phyloP scores from a whole-genome alignment of 2,888 invertebrate genomes.

The Drosophila meridionalis region DNA sequence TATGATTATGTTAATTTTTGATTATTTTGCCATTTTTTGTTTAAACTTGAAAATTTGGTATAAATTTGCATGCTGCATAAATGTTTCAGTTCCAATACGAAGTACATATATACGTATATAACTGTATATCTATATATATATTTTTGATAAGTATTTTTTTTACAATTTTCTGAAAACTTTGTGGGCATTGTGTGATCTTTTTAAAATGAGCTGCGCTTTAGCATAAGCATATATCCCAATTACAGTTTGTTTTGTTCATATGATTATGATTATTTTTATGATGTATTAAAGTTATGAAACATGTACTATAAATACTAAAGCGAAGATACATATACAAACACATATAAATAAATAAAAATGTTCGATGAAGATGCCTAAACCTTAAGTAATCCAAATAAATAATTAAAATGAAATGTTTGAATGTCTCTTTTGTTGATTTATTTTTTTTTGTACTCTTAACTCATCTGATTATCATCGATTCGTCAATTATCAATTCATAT shows the following conservation, averaged over 20 bases:
- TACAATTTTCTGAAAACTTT: conserved; percentile 52
- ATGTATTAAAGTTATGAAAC: conserved; percentile 78
- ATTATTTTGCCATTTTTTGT: conserved; percentile 65
- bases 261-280: conserved; percentile 76
- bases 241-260: conserved; percentile 78
- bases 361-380: conserved; percentile 69
- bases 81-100: conserved; percentile 48
- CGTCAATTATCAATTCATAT: conserved; percentile 54
- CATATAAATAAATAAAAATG: conserved; percentile 50
- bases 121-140: conserved; percentile 32
- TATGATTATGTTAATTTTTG: conserved; percentile 38
- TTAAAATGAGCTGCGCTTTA: conserved; percentile 66
- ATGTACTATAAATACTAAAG: conserved; percentile 68
- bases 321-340: conserved; percentile 34
- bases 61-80: conserved; percentile 66
- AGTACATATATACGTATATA: conserved; percentile 15
- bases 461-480: conserved; percentile 47
- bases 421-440: conserved; percentile 32
- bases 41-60: conserved; percentile 39
- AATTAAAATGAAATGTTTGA: conserved; percentile 58
- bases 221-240: conserved; percentile 61
- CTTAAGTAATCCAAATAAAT: conserved; percentile 76
- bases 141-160: conserved; percentile 78
- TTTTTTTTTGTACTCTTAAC: not conserved
- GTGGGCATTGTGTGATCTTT: conserved; percentile 74